Base-by-base conservation (phyloP, 2,113 vertebrate genomes). In the Astur gentilis region DNA sequence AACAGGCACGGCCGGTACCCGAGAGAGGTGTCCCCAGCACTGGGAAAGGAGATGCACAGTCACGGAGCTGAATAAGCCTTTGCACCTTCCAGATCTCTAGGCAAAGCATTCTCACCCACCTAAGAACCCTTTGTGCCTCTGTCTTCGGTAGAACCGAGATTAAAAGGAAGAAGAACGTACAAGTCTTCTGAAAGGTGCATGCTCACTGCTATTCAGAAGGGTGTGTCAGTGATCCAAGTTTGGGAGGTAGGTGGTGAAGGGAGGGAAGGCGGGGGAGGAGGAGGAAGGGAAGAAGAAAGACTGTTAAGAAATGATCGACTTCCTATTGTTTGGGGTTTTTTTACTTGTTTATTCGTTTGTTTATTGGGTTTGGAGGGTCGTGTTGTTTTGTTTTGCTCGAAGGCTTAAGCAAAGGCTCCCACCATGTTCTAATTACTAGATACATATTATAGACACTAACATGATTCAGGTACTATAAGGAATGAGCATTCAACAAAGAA, bases 281-380 rank as follows among this genome's bases (percentile, higher is more conserved):
- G 50, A 9, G 6, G 14, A 55, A 75, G 21, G 29, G 18, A 61
- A 4, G 34, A 77, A 85, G 21, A 40, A 10, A 52, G 17, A 92
- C 9, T 55, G n/a, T 19, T 29, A 52, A 80, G 42, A 75, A 75
- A 38, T 40, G 0, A n/a, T 17, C 0, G 0, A 3, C 81, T 90
- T 69, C 32, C 47, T 61, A 6, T 26, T 67, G 10, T 61, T 31
- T 23, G 9, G 52, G 27, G 0, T 19, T 21, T 11, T 13, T 15
- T 57, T 20, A 21, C 23, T 76, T 75, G 14, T 25, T 60, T 16
- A 12, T 71, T 54, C 17, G 6, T 11, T 62, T 54, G 7, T 82
- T 89, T 65, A 40, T 40, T 93, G 9, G 2, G 31, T 75, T 89
- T 44, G 26, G 47, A 80, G 20, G 7, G 29, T 42, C 66, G 10